These are phyloP conservation scores for Meiosimyza decipiens DNA, from an alignment of 2,888 invertebrate genomes.

Conservation along the genomic window DNA sequence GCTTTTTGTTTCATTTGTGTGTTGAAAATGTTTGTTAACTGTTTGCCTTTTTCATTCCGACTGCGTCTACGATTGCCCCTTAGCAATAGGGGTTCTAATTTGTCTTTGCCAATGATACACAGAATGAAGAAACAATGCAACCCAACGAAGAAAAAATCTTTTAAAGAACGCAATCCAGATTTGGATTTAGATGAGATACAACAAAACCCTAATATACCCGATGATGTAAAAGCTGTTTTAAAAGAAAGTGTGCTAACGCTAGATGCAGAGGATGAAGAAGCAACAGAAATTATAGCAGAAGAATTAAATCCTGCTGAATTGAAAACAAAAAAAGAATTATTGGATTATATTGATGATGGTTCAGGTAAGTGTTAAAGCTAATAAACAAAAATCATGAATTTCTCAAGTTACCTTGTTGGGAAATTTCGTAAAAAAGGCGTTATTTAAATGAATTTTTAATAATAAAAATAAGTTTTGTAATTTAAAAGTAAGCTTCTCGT, in stretches of 20 bases:
- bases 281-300: constrained; percentile 50
- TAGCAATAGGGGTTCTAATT: constrained; percentile 53
- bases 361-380: constrained; percentile 54
- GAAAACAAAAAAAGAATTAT: constrained; percentile 63
- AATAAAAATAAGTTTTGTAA: constrained; percentile 16
- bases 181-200: constrained; percentile 66
- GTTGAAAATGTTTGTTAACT: constrained; percentile 38
- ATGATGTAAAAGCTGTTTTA: constrained; percentile 66
- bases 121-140: constrained; percentile 67
- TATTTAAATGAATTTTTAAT: too few species aligned
- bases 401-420: too few species aligned
- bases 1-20: constrained; percentile 13
- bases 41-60: constrained; percentile 36
- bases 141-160: constrained; percentile 65
- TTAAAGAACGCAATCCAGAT: constrained; percentile 67
- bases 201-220: constrained; percentile 66
- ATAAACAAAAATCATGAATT: background rate
- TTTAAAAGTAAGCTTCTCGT: constrained; percentile 12
- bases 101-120: constrained; percentile 50
- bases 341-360: constrained; percentile 66
- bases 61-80: constrained; percentile 61
- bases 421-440: too few species aligned
- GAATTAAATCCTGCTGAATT: constrained; percentile 55
- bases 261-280: constrained; percentile 60
- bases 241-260: constrained; percentile 65